phyloP scores from a whole-genome alignment of 2,888 invertebrate species.

The Parochlus steinenii region DNA sequence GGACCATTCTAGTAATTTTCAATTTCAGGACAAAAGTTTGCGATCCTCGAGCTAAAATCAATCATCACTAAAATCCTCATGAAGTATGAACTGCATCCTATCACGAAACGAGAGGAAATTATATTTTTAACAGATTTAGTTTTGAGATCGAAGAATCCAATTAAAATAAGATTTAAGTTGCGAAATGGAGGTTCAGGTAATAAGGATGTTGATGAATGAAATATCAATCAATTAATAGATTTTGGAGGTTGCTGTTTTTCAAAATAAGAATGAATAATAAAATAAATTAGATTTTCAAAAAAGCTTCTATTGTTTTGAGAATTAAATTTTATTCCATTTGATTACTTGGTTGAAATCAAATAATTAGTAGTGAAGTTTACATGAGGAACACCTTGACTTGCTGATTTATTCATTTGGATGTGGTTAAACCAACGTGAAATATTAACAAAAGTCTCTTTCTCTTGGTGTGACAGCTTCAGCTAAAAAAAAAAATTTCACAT shows the following conservation, averaged over 20 bases:
- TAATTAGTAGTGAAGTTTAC: slow-evolving; percentile 29
- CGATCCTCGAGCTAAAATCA: slow-evolving; percentile 45
- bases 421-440: slow-evolving; percentile 65
- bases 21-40: slow-evolving; percentile 55
- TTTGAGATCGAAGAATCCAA: slow-evolving; percentile 29
- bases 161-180: slow-evolving; percentile 19
- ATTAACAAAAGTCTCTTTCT: slow-evolving; percentile 50
- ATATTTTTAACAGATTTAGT: slow-evolving; percentile 32
- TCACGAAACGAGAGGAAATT: slow-evolving; percentile 31
- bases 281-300: too few species aligned
- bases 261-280: too few species aligned
- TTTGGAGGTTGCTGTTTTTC: too few species aligned
- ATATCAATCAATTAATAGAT: too few species aligned
- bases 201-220: too few species aligned
- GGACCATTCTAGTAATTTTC: too few species aligned
- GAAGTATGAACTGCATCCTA: slow-evolving; percentile 34
- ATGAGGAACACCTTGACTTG: slow-evolving; percentile 31
- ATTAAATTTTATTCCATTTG: too few species aligned
- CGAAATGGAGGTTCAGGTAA: too few species aligned
- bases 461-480: slow-evolving; percentile 43
- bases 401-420: slow-evolving; percentile 47
- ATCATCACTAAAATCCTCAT: slow-evolving; percentile 36
- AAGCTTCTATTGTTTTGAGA: too few species aligned
- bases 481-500: slow-evolving; percentile 28
- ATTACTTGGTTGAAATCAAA: too few species aligned